A percentile compares a stretch with the other conserved stretches of the same genome.
phyloP scores from a whole-genome alignment of 2,797 vertebrate species.

The Podargus strigoides region DNA sequence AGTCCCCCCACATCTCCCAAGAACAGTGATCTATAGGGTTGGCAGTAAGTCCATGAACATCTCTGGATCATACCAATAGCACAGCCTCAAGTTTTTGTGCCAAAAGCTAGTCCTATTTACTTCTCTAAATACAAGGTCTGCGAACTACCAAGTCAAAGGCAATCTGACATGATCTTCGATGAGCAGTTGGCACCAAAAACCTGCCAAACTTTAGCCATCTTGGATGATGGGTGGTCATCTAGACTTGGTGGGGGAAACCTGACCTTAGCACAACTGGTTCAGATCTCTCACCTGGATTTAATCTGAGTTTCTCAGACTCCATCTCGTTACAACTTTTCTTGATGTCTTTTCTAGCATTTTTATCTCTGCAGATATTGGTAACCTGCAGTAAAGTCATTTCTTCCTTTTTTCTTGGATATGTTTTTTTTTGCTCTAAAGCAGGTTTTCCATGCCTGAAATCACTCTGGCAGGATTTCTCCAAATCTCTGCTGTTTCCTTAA shows the following conservation, averaged over 20 bases:
- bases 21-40: fast-evolving
- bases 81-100: neutral
- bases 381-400: neutral
- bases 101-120: neutral
- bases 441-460: neutral
- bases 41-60: neutral
- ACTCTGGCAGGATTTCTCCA: neutral
- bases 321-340: neutral
- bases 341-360: neutral
- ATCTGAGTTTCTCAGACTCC: neutral
- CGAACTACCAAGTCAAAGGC: neutral
- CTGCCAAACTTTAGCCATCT: neutral
- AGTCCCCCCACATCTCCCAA: neutral
- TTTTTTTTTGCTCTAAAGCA: neutral
- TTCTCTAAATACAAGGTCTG: neutral
- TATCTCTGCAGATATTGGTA: neutral
- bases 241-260: neutral
- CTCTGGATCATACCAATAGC: neutral
- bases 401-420: neutral
- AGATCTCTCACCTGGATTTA: neutral
- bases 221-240: neutral
- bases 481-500: neutral
- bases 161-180: neutral
- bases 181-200: neutral
- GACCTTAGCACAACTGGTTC: neutral